Base-by-base conservation (phyloP, 2,113 vertebrate genomes). In the Cyphomyrus discorhynchus region DNA sequence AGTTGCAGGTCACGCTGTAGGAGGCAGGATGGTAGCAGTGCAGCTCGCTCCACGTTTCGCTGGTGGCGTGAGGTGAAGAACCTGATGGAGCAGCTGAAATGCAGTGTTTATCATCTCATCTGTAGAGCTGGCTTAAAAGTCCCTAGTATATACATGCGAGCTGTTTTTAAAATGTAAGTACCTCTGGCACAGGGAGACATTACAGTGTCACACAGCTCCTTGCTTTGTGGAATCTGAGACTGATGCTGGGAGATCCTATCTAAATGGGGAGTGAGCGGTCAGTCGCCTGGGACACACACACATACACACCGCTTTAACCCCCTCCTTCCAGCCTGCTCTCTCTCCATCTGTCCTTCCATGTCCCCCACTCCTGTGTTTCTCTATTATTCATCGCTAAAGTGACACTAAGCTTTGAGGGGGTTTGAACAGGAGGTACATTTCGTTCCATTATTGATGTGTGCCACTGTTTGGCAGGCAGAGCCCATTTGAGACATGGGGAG, bases 341-440 rank as follows among this genome's bases (percentile, higher is more conserved):
- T 89, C 77, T 91, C 74, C 31, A 86, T 93, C 89, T 82, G 89
- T 92, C 92, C 85, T 87, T 46, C 42, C 56, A n/a, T 70, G 52
- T 50, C 52, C 82, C 80, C 52, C 87, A 53, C 50, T 50, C 89
- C 39, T 82, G 74, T 53, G 31, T 89, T 42, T 88, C 89, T 92
- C 91, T 95, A 96, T 96, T 96, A 96, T 96, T 96, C 91, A 95
- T 95, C 92, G 49, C 88, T 91, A 94, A 94, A 96, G 95, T 95
- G 95, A 96, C 95, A 93, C 92, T 88, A 85, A 92, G 87, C 88
- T 90, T 89, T 92, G 93, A 92, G 89, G 88, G 88, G 92, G 87
- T 91, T 95, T 92, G 92, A 94, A 95, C 91, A 93, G 93, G 90
- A 93, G 89, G 92, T 93, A 93, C 90, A 89, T 90, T 82, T 42